phyloP scores from a whole-genome alignment of 2,888 invertebrate genomes.

The Acanthoscelides obtectus region DNA sequence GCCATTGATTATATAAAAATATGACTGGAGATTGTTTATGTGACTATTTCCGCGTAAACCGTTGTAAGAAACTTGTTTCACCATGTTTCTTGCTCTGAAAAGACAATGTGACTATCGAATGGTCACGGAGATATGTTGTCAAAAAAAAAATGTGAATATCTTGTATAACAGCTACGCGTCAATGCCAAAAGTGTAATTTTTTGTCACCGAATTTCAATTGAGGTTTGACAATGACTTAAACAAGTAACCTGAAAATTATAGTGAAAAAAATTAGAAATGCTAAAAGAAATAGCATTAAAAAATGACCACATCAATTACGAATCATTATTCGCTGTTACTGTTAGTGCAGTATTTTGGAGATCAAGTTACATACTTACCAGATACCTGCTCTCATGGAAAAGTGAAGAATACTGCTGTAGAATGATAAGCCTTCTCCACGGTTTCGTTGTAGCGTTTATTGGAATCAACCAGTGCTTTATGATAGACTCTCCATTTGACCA shows the following conservation, averaged over 20 bases:
- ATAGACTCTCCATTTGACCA: conserved; percentile 37
- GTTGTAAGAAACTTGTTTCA: too few species aligned
- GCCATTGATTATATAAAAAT: too few species aligned
- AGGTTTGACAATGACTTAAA: background rate
- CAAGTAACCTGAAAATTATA: background rate
- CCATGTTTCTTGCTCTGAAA: too few species aligned
- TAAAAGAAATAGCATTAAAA: conserved; percentile 3
- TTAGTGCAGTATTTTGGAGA: conserved; percentile 30
- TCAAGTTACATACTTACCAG: conserved; percentile 23
- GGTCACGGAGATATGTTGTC: too few species aligned
- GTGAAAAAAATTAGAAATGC: background rate
- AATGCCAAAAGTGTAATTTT: background rate
- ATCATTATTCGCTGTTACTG: conserved; percentile 20
- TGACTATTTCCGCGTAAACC: too few species aligned
- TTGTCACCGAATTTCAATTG: background rate
- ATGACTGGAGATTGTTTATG: too few species aligned
- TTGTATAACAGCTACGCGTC: too few species aligned
- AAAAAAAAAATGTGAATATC: too few species aligned
- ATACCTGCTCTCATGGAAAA: conserved; percentile 22
- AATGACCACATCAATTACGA: conserved; percentile 25
- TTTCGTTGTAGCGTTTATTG: conserved; percentile 30
- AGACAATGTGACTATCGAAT: too few species aligned
- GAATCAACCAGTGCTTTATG: conserved; percentile 39
- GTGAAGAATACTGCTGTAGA: conserved; percentile 35
- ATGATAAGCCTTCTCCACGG: conserved; percentile 39